Evolutionary conservation across 2,888 invertebrate species (phyloP), one percentile per base, ranked within the genome.

Genomic region (Hyppa rectilinea): DNA sequence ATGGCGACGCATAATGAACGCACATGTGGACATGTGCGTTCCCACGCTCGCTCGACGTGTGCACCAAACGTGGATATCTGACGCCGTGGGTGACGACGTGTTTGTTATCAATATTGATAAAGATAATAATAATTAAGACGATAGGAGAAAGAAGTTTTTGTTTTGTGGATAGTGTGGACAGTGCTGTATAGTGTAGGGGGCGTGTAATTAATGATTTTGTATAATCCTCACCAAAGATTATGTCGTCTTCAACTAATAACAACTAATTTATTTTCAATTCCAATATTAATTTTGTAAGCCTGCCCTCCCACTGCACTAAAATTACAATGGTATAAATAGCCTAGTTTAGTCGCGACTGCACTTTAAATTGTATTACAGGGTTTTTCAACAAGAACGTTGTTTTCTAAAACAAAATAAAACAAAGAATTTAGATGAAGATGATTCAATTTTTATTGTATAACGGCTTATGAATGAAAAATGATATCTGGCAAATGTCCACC

Each of bases 1-100:
- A 82, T 82, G 83, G 62, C 71, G 65, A 20, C 74, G 82, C 83
- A 77, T 82, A 77, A 75, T 82, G 74, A 49, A 26, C 64, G 78
- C 85, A 85, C 80, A 80, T 84, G 83, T 77, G 80, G 38, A 20
- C 26, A 47, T 10, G 55, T 45, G 26, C 77, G 60, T 45, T 81
- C 78, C 78, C 78, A 79, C 78, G 78, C 47, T 67, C 62, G 47
- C 10, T 23, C 34, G 2, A 23, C 49, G 20, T 38, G 50, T 36
- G 38, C 40, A 36, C 36, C 40, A 34, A 3, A 36, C 45, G 49
- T 36, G 47, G 65, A 26, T 14, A 31, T 71, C 74, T 40, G 52
- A 47, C 38, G 49, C 49, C 36, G 36, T 34, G 61, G 67, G 49
- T 36, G 74, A 9, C 38, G 49, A 47, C 34, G 29, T 31, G 23